Percentiles rank a stretch among this genome's conserved stretches.
Evolutionary conservation across 2,113 vertebrate species (phyloP).

Genomic region (Phainopepla nitens): DNA sequence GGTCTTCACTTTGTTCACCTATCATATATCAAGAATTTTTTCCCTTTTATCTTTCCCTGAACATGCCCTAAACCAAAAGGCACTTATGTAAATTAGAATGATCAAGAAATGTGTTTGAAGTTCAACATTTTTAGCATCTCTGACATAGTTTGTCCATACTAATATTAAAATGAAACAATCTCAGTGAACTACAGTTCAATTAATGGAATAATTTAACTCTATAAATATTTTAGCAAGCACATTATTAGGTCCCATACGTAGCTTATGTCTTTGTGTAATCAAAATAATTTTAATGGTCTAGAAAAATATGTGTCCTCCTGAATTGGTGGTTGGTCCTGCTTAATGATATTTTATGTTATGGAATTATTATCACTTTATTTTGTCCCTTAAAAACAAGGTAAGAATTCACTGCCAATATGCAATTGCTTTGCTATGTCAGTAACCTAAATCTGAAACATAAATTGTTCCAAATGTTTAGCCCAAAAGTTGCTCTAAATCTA

Average conservation of each 20-base stretch:
- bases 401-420: neutral
- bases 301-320: neutral
- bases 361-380: neutral
- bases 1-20: neutral
- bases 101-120: constrained; percentile 18
- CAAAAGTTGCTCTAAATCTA: neutral
- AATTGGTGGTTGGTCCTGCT: neutral
- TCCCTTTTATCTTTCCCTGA: constrained; percentile 30
- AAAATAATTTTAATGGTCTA: neutral
- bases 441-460: neutral
- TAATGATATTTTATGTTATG: neutral
- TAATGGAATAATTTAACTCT: constrained; percentile 27
- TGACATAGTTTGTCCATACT: neutral
- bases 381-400: neutral
- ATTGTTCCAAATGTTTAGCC: neutral
- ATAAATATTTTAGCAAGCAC: constrained; percentile 39
- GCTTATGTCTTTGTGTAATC: neutral
- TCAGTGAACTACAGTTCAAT: neutral
- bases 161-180: constrained; percentile 32
- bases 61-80: neutral
- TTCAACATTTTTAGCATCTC: neutral
- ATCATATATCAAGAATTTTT: neutral
- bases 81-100: neutral
- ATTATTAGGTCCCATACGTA: neutral
- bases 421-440: neutral